phyloP scores from a whole-genome alignment of 2,888 invertebrate species.

The Diaphora mendica region DNA sequence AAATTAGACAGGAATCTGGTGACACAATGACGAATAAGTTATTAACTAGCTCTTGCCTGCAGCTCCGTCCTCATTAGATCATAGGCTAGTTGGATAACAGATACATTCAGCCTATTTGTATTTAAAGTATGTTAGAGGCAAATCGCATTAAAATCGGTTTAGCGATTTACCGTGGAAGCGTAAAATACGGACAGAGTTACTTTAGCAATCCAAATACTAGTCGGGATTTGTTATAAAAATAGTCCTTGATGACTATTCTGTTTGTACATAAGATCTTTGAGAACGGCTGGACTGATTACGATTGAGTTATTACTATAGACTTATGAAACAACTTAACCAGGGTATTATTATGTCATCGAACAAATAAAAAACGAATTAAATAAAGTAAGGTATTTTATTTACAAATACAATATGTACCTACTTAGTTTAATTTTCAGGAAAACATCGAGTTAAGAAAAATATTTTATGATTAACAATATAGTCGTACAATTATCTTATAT shows the following conservation, averaged over 20 bases:
- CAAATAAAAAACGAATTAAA: constrained; percentile 14
- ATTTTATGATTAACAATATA: constrained; percentile 9
- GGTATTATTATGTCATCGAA: not conserved
- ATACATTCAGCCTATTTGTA: too few species aligned
- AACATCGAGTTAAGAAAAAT: constrained; percentile 4
- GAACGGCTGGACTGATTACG: not conserved
- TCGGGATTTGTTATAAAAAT: not conserved
- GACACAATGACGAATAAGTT: not conserved
- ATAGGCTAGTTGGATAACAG: too few species aligned
- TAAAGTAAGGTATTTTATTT: constrained; percentile 53
- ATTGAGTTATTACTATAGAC: not conserved
- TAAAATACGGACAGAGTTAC: too few species aligned
- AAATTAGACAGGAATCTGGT: constrained; percentile 4
- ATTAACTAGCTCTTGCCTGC: not conserved
- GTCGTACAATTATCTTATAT: not conserved
- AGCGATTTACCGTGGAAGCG: too few species aligned
- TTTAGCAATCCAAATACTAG: too few species aligned
- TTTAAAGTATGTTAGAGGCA: too few species aligned
- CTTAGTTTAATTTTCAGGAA: constrained; percentile 29
- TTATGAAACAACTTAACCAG: too few species aligned
- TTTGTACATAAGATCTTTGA: not conserved
- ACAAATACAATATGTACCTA: constrained; percentile 39
- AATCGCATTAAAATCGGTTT: too few species aligned
- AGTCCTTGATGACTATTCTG: not conserved
- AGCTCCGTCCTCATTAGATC: too few species aligned